Percentiles rank a stretch among this genome's conserved stretches.
Conservation (phyloP, 2,888 invertebrate species). For the Chymomyza procnemis region DNA sequence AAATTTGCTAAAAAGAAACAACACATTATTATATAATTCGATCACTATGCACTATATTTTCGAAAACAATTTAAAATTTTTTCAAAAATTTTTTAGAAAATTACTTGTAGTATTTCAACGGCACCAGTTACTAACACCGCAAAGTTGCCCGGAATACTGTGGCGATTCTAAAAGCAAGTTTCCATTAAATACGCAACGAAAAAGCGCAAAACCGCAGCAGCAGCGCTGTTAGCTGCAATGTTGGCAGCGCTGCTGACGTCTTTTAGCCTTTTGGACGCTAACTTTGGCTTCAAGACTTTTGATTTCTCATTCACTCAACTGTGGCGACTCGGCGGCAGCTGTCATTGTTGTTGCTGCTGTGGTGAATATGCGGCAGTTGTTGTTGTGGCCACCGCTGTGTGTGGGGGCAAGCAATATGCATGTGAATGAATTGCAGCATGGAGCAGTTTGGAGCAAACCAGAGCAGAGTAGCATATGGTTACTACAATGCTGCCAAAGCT, state of each 20-base stretch:
- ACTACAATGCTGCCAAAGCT: slow-evolving; percentile 41
- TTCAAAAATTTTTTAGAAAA: slow-evolving; percentile 17
- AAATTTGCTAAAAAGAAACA: slow-evolving; percentile 51
- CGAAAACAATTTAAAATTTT: slow-evolving; percentile 19
- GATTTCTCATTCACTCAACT: slow-evolving; percentile 65
- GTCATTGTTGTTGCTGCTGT: slow-evolving; percentile 4
- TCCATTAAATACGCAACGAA: slow-evolving; percentile 77
- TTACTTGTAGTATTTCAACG: slow-evolving; percentile 68
- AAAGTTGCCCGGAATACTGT: slow-evolving; percentile 78
- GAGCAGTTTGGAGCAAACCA: slow-evolving; percentile 20
- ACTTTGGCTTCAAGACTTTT: slow-evolving; percentile 39
- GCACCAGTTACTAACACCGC: slow-evolving; percentile 75
- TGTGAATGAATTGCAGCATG: slow-evolving; percentile 66
- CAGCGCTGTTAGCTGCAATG: slow-evolving; percentile 25
- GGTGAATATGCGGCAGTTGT: slow-evolving; percentile 2
- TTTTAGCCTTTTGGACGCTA: slow-evolving; percentile 14
- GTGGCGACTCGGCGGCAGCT: slow-evolving; percentile 36
- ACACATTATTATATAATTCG: slow-evolving; percentile 21
- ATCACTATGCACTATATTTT: slow-evolving; percentile 20
- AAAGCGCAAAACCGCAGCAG: slow-evolving; percentile 43
- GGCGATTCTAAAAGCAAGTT: slow-evolving; percentile 77
- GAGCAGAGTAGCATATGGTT: slow-evolving; percentile 30
- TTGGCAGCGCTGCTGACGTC: slow-evolving; percentile 23
- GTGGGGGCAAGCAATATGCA: slow-evolving; percentile 29
- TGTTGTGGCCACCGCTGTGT: background rate